Evolutionary conservation across 2,888 invertebrate genomes (phyloP).

Genomic region (Drosophila multiciliata): DNA sequence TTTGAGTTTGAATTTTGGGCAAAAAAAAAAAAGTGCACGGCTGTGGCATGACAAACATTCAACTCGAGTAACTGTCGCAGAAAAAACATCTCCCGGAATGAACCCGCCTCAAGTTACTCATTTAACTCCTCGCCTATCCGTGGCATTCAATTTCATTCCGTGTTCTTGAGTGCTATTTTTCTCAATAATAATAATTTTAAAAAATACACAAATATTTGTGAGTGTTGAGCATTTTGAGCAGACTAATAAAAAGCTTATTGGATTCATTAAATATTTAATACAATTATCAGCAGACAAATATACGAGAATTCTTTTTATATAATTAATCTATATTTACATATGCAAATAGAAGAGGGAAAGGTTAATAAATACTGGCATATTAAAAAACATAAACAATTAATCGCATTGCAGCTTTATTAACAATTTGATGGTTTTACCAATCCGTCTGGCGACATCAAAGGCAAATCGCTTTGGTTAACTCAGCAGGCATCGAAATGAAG

Average conservation of each 20-base stretch:
- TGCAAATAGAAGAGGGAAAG: neutral
- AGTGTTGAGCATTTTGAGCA: neutral
- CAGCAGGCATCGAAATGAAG: slow-evolving; percentile 55
- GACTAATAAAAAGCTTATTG: neutral
- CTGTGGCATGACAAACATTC: slow-evolving; percentile 10
- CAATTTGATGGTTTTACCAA: slow-evolving; percentile 21
- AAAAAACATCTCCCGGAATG: neutral
- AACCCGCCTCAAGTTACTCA: slow-evolving; percentile 46
- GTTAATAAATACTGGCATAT: slow-evolving; percentile 1
- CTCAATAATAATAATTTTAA: too few relatives aligned
- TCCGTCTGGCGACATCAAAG: slow-evolving; percentile 43
- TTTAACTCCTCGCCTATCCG: slow-evolving; percentile 33
- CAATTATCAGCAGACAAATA: neutral
- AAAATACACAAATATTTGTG: neutral
- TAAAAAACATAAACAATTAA: slow-evolving; percentile 22
- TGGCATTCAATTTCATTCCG: slow-evolving; percentile 42
- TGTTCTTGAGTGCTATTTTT: slow-evolving; percentile 7
- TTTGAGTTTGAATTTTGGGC: slow-evolving; percentile 30
- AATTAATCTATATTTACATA: neutral
- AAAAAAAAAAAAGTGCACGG: slow-evolving; percentile 42
- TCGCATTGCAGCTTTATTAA: slow-evolving; percentile 43
- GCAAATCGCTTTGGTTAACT: slow-evolving; percentile 36
- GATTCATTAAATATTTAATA: neutral
- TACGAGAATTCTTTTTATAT: neutral
- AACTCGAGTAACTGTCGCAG: neutral